Base-by-base conservation (phyloP, 2,797 vertebrate genomes). In the Leptodactylus fallax region DNA sequence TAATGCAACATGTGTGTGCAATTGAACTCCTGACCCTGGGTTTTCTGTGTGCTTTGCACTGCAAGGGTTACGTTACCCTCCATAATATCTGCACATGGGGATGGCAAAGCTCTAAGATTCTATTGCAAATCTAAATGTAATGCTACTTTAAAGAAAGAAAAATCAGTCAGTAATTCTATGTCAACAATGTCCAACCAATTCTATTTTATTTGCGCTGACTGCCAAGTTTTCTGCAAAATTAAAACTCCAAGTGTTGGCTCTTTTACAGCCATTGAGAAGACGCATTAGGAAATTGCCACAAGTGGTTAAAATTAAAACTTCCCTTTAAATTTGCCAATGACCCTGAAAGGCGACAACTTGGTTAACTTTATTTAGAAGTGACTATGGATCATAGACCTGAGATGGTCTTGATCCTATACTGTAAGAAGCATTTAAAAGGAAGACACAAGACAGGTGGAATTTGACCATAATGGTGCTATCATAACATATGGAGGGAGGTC, bases 1-100 rank as follows among this genome's bases (percentile, higher is more conserved):
- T 83, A 88, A 88, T 83, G 76, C 81, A 88, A 88, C 87, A 88
- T 88, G 87, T 88, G 87, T 85, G 83, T 69, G 83, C 71, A 88
- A 88, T 88, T 88, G 83, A 88, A 85, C 83, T 78, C 69, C 23
- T 77, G 76, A 88, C 87, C 87, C 69, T 77, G 72, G 76, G n/a
- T 80, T 88, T 79, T 83, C 56, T 79, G 78, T 72, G 65, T 80
- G 81, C 47, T 84, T 80, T 81, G 87, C 83, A 67, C 83, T 81
- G 80, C 58, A 88, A 56, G 87, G 79, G 87, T 85, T 88, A 85
- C 72, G 23, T 88, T 76, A 87, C 58, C 86, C 74, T 65, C 76
- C 49, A 56, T 51, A 25, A 60, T 79, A 72, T 60, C 63, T 65
- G n/a, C 81, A 79, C 76, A 71, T 79, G 72, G 49, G 17, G 60